Evolutionary conservation across 30 jellyfish, hydroid and myxozoan species (phyloP), one percentile per base, ranked within the genome.

Genomic region (Pelagia noctiluca): DNA sequence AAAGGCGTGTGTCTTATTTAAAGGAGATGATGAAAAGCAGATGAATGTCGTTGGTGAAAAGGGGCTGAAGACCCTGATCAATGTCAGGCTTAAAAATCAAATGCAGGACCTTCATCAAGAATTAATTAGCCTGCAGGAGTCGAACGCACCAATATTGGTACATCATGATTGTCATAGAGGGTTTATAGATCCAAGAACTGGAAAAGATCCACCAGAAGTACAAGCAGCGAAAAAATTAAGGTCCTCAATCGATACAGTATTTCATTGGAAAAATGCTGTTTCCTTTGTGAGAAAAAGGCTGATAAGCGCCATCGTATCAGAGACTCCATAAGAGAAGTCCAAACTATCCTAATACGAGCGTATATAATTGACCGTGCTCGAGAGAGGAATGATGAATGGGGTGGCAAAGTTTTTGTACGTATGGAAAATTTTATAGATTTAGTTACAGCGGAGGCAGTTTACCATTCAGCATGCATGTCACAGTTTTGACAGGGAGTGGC

Each of bases 371-470:
- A 66, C 12, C 38, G 87, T 69, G 79, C 91, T 13, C 35, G 28
- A 69, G 63, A 25, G 66, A 78, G 87, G 81, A 69, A 81, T 36
- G 75, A 81, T 42, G 83, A 34, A 7, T 81, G 91, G 76, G 91
- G 91, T 33, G 89, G 66, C 21, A 62, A 79, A 30, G 87, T 81
- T 18, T 64, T 65, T 22, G 21, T 52, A 26, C 57, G 91, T 11
- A 22, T 81, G 50, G 67, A 42, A 36, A 35, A 42, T 1, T 42
- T 42, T 0, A 83, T n/a, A 46, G 88, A 83, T 37, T 83, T 83
- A 2, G 90, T 83, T 2, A 90, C 93, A 46, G 93, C 35, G 37
- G 93, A 83, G 63, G 93, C 90, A 42, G 29, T 35, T 29, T 83
- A 83, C 38, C 93, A 83, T 49, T 23, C 31, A 19, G 32, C 90